These are phyloP conservation scores for Onychostoma macrolepis DNA, from an alignment of 2,113 vertebrate species.

Conservation along the genomic window DNA sequence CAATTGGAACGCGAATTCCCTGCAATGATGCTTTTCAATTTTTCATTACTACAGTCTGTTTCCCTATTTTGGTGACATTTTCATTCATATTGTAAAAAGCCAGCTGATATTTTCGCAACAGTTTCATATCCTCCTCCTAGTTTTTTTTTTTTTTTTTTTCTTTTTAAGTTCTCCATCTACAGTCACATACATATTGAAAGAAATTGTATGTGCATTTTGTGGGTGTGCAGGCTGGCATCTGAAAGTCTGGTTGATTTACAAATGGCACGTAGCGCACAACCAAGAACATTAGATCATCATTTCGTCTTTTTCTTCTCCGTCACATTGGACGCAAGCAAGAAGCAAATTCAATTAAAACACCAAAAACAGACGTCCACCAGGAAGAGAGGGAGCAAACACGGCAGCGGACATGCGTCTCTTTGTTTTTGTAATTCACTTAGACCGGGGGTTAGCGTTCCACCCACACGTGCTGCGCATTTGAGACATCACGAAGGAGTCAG, in stretches of 20 bases:
- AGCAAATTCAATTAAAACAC: slow-evolving; percentile 46
- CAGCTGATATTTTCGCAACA: neutral
- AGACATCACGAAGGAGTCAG: slow-evolving; percentile 65
- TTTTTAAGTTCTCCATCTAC: neutral
- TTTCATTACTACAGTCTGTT: neutral
- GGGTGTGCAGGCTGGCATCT: neutral
- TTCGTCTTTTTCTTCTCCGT: slow-evolving; percentile 67
- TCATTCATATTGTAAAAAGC: neutral
- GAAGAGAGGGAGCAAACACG: slow-evolving; percentile 29
- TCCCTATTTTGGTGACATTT: neutral
- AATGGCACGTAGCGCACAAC: slow-evolving; percentile 61
- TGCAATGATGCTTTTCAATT: neutral
- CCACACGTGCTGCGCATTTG: slow-evolving; percentile 65
- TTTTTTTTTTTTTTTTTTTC: no score
- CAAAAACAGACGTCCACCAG: slow-evolving; percentile 39
- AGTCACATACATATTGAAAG: neutral
- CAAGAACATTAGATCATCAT: slow-evolving; percentile 73
- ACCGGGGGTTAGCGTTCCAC: slow-evolving; percentile 56
- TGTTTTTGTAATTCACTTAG: slow-evolving; percentile 60
- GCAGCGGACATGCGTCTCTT: slow-evolving; percentile 52
- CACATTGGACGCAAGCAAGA: slow-evolving; percentile 53
- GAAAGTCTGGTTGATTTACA: slow-evolving; percentile 18
- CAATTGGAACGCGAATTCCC: neutral
- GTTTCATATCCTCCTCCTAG: neutral
- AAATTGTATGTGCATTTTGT: neutral